Percentiles rank a stretch among this genome's conserved stretches.
Evolutionary conservation across 2,797 vertebrate species (phyloP).

Genomic region (Smutsia temminckii): DNA sequence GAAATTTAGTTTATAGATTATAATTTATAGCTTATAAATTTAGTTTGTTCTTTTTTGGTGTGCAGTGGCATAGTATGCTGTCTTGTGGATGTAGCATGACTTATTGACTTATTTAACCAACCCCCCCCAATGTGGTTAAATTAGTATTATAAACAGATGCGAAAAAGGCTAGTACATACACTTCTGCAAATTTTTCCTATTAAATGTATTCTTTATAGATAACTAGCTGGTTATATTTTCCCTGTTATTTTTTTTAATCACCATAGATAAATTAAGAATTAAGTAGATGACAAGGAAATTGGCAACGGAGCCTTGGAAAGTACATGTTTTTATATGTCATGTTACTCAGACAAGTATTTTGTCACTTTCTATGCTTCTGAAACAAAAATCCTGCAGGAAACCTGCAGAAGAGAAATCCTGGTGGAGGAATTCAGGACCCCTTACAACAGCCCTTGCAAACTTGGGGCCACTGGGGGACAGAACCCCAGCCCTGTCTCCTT

Average conservation of each 20-base stretch:
- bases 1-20: not conserved
- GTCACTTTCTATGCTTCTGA: not conserved
- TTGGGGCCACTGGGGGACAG: rapidly evolving
- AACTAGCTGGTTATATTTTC: not conserved
- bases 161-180: not conserved
- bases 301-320: not conserved
- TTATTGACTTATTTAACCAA: conserved; percentile 17
- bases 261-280: not conserved
- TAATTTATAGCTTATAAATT: too few relatives aligned
- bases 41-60: not conserved
- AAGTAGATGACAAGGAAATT: not conserved
- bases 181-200: not conserved
- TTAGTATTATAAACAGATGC: conserved; percentile 42
- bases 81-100: not conserved
- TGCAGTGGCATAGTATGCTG: not conserved
- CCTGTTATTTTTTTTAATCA: not conserved
- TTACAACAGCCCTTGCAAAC: not conserved
- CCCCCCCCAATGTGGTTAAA: not conserved
- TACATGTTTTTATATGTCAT: not conserved
- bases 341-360: not conserved
- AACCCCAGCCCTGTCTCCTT: not conserved
- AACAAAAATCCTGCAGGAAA: not conserved
- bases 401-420: not conserved
- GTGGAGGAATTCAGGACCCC: not conserved
- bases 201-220: conserved; percentile 41